phyloP scores from a whole-genome alignment of 2,888 invertebrate species.

The Strigamia maritima region DNA sequence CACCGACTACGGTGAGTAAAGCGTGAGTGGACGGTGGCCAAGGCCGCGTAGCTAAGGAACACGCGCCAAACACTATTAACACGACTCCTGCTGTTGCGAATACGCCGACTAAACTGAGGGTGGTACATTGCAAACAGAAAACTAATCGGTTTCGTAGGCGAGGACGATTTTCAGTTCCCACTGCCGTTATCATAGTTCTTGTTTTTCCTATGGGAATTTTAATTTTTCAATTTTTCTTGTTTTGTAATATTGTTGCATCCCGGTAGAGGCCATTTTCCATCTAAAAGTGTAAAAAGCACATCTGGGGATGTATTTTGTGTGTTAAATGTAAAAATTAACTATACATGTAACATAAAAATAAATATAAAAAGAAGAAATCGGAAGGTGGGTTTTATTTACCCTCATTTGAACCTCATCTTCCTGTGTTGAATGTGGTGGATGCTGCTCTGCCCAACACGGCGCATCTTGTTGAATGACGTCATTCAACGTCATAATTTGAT shows the following conservation, averaged over 20 bases:
- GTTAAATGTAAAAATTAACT: too few relatives aligned
- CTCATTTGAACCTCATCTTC: constrained; percentile 7
- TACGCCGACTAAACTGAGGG: background rate
- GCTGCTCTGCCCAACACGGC: constrained; percentile 6
- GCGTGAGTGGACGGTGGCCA: background rate
- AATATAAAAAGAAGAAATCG: background rate
- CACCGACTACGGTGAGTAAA: constrained; percentile 2
- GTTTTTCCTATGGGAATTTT: background rate
- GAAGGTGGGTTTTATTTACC: background rate
- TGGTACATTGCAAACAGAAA: background rate
- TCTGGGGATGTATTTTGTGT: background rate
- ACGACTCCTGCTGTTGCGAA: constrained; percentile 7
- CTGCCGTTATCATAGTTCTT: background rate
- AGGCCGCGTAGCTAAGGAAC: constrained; percentile 31
- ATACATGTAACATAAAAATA: too few relatives aligned
- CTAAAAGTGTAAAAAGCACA: background rate
- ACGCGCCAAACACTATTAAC: constrained; percentile 29
- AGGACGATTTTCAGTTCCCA: background rate
- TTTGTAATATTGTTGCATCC: background rate
- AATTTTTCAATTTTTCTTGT: background rate
- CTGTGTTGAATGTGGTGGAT: constrained; percentile 11
- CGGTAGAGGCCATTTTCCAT: background rate
- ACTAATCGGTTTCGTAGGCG: background rate
- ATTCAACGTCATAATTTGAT: background rate
- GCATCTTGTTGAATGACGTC: constrained; percentile 9